Percentiles rank a stretch among this genome's conserved stretches.
Conservation (phyloP, 1,140 invertebrate species). For the Oryctes rhinoceros region DNA sequence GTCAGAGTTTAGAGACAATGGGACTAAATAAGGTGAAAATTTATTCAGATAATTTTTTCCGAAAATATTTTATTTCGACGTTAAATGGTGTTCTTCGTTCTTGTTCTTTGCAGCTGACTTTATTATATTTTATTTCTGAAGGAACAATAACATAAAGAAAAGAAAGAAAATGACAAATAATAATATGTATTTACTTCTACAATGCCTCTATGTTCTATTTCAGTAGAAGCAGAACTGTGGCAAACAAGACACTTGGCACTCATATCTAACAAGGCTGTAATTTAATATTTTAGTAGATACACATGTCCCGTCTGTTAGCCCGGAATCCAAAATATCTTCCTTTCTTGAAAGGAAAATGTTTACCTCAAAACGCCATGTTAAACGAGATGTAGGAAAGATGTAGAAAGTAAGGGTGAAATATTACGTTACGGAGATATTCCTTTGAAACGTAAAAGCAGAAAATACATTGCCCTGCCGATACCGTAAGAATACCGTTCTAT, state of each 20-base stretch:
- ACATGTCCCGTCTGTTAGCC: background rate
- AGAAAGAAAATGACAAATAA: too few relatives aligned
- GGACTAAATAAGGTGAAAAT: too few relatives aligned
- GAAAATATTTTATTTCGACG: too few relatives aligned
- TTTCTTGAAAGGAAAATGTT: background rate
- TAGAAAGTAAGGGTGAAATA: background rate
- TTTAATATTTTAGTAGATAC: constrained; percentile 1
- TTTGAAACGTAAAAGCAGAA: background rate
- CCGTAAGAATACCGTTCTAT: background rate
- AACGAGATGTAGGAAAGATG: constrained; percentile 8
- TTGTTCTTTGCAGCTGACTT: too few relatives aligned
- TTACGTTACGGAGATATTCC: background rate
- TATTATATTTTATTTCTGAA: too few relatives aligned
- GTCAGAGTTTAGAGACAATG: too few relatives aligned
- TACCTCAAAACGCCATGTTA: background rate
- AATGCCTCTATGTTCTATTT: too few relatives aligned
- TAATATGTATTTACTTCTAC: too few relatives aligned
- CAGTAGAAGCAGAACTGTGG: background rate
- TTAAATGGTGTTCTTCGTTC: too few relatives aligned
- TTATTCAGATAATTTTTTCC: too few relatives aligned
- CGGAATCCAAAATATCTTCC: background rate
- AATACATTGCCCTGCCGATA: background rate
- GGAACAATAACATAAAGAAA: too few relatives aligned
- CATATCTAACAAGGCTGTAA: background rate
- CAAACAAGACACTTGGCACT: background rate